A percentile compares a stretch with the other conserved stretches of the same genome.
Evolutionary conservation across 37 sponge, comb jelly and placozoan genomes (phyloP).

Genomic region (Amphimedon queenslandica): DNA sequence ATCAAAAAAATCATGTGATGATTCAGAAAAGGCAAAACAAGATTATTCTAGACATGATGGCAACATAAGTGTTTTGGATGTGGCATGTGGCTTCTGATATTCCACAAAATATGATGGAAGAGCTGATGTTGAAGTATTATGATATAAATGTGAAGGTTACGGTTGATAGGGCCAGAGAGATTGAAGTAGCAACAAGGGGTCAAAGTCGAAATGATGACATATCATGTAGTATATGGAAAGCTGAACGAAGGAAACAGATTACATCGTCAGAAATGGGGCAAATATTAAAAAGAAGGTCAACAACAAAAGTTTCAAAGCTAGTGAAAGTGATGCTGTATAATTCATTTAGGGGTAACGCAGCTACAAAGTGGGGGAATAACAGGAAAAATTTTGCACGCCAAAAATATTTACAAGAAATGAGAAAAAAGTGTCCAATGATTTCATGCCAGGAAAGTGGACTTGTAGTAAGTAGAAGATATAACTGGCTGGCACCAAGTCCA

Average conservation of each 20-base stretch:
- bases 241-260: slow-evolving; percentile 41
- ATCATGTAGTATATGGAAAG: slow-evolving; percentile 9
- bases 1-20: neutral
- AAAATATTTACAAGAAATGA: neutral
- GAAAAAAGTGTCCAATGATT: neutral
- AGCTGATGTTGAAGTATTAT: slow-evolving; percentile 8
- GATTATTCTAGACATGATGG: neutral
- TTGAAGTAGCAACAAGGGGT: slow-evolving; percentile 3
- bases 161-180: neutral
- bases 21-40: neutral
- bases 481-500: slow-evolving; percentile 16
- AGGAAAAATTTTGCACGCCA: neutral
- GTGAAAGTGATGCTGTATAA: slow-evolving; percentile 18
- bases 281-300: slow-evolving; percentile 16
- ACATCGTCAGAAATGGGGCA: slow-evolving; percentile 29
- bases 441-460: neutral
- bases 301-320: slow-evolving; percentile 25
- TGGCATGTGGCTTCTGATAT: neutral
- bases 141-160: slow-evolving; percentile 18
- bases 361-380: slow-evolving; percentile 4
- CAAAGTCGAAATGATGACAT: neutral
- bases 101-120: neutral
- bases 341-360: neutral
- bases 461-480: neutral
- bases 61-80: neutral